Conservation (phyloP, 2,113 vertebrate genomes). For the Triplophysa rosa region DNA sequence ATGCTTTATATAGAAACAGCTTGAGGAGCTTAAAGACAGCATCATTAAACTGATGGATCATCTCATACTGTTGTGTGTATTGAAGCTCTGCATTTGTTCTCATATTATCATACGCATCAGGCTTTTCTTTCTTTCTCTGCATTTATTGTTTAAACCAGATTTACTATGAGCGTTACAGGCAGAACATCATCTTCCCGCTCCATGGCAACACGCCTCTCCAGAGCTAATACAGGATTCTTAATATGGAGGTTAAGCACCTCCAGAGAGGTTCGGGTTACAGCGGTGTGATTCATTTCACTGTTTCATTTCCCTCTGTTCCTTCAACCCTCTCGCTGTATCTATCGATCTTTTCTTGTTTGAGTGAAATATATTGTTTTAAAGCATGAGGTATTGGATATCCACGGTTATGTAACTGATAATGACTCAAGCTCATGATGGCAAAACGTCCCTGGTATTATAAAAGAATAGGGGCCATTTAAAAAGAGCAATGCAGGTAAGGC, state of each 20-base stretch:
- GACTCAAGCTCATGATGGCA: not conserved
- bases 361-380: too few species aligned
- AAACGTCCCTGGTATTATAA: not conserved
- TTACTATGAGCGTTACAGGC: constrained; percentile 58
- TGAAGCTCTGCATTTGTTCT: constrained; percentile 39
- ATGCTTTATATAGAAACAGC: not conserved
- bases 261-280: constrained; percentile 37
- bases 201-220: constrained; percentile 73
- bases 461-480: constrained; percentile 11
- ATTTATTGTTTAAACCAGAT: constrained; percentile 44
- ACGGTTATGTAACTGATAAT: not conserved
- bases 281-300: constrained; percentile 30
- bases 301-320: not conserved
- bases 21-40: not conserved
- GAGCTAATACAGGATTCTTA: constrained; percentile 59
- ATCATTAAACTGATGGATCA: not conserved
- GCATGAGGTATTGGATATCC: not conserved
- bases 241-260: constrained; percentile 16
- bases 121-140: constrained; percentile 7
- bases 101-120: constrained; percentile 31
- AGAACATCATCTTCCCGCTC: constrained; percentile 68
- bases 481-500: not conserved
- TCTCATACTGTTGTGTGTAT: not conserved
- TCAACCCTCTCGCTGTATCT: constrained; percentile 12
- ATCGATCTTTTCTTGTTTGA: not conserved